Base-by-base conservation (phyloP, 2,113 vertebrate genomes). In the Microcebus murinus region DNA sequence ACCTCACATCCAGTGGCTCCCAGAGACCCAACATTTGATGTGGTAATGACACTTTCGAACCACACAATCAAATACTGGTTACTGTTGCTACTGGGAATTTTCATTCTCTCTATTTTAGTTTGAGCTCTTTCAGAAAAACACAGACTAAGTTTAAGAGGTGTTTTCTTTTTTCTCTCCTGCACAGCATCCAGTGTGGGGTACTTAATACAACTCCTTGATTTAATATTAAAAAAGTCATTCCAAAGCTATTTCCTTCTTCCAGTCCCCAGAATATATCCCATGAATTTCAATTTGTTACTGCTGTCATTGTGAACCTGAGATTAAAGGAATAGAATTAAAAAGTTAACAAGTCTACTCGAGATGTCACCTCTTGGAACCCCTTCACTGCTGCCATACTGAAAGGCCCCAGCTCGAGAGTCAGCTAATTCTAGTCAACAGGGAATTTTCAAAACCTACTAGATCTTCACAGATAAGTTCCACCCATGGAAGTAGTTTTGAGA, bases 141-240 rank as follows among this genome's bases (percentile, higher is more conserved):
- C 52, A 87, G 63, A 79, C 18, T 48, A 83, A 63, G 27, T 65
- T 83, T 61, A 45, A 85, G 25, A 55, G 29, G 55, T 57, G 21
- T 31, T 34, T 67, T 61, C 23, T 27, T 27, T 27, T 63, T 63
- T 63, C 25, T 63, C 27, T 63, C 61, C 61, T 29, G 27, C 59
- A 86, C 5, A 90, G 36, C 57, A 93, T 79, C 67, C 39, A 52
- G 10, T 11, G 3, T 34, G 52, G 36, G 23, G 14, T 31, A 89
- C 61, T 77, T 85, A 67, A 63, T 87, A 85, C 84, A 70, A 92
- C 25, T 87, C 7, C 9, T 87, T 86, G 50, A 92, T 65, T 71
- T 94, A 42, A 87, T 65, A 83, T 77, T 93, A 15, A 88, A 94
- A 97, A 94, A 83, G 14, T 65, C 48, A 77, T 86, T 77, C 74